Evolutionary conservation across 2,797 vertebrate genomes (phyloP).

Genomic region (Poecile montanus): DNA sequence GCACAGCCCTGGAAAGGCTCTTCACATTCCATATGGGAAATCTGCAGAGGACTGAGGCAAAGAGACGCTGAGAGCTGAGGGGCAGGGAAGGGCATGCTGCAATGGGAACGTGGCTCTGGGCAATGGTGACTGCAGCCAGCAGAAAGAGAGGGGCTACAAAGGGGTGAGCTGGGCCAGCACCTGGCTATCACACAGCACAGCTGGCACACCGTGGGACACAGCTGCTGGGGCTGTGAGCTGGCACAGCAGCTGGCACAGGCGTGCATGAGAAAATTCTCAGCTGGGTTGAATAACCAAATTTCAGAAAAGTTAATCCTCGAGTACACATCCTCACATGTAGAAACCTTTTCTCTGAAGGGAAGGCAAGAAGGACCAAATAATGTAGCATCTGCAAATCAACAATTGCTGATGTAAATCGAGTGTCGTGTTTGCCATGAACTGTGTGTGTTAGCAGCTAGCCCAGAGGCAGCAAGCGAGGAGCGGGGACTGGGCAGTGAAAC

Average conservation of each 20-base stretch:
- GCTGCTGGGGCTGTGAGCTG: neutral
- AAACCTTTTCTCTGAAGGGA: neutral
- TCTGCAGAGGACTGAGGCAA: neutral
- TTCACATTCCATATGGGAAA: neutral
- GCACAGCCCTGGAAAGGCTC: fast-evolving
- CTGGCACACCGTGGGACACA: neutral
- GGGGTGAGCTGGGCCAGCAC: neutral
- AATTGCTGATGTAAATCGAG: neutral
- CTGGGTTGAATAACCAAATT: neutral
- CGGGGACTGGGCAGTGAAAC: neutral
- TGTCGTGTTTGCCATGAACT: neutral
- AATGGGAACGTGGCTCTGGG: neutral
- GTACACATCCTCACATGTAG: neutral
- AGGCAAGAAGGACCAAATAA: neutral
- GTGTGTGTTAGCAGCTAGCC: neutral
- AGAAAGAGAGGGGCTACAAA: neutral
- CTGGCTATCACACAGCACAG: fast-evolving
- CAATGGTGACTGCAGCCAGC: neutral
- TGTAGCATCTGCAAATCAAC: fast-evolving
- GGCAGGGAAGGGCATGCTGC: neutral
- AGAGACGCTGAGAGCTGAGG: neutral
- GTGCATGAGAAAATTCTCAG: neutral
- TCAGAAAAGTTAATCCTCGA: neutral
- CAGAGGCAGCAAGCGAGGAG: neutral
- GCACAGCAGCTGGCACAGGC: neutral